Conservation (phyloP, 2,113 vertebrate species). For the Paraplagusia blochii region DNA sequence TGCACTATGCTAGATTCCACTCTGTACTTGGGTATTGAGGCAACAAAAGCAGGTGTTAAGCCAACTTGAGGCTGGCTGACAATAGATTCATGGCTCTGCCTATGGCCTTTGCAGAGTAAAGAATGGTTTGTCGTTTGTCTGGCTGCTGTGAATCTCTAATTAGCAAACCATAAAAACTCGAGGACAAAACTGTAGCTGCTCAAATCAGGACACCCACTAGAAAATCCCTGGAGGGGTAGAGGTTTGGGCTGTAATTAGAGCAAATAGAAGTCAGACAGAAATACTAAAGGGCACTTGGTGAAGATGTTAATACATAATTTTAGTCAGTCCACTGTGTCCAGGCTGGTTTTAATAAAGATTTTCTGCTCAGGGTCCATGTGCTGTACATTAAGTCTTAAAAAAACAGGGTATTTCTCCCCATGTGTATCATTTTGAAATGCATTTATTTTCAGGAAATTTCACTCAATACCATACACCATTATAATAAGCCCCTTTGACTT, state of each 20-base stretch:
- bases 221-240: constrained; percentile 13
- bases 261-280: not conserved
- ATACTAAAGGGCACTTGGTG: not conserved
- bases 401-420: no score
- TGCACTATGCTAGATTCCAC: constrained; percentile 3
- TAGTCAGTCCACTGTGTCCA: no score
- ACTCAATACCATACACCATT: no score
- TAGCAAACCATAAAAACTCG: constrained; percentile 22
- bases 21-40: constrained; percentile 14
- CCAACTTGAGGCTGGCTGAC: constrained; percentile 18
- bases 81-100: not conserved
- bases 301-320: not conserved
- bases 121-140: constrained; percentile 9
- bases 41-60: constrained; percentile 1
- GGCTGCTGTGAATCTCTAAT: constrained; percentile 34
- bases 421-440: no score
- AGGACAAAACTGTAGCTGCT: constrained; percentile 3
- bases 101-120: constrained; percentile 2
- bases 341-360: no score
- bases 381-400: no score
- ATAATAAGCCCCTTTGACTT: no score
- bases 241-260: constrained; percentile 3
- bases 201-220: constrained; percentile 11
- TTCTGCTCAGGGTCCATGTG: no score
- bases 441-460: no score